phyloP scores from a whole-genome alignment of 2,888 invertebrate genomes.

The Chrysolina haemoptera region DNA sequence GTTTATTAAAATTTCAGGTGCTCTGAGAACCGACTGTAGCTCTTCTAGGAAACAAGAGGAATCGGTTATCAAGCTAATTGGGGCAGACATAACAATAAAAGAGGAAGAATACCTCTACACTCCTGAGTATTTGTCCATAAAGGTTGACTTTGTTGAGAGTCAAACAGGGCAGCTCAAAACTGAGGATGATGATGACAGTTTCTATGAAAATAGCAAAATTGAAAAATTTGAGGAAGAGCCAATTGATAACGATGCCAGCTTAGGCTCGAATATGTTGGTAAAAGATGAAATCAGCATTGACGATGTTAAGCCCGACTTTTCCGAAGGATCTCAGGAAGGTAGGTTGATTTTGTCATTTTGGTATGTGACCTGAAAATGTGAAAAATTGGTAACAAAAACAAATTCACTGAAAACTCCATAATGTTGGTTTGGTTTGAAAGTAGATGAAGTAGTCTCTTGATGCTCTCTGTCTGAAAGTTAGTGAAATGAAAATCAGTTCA shows the following conservation, averaged over 20 bases:
- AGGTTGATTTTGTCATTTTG: not conserved
- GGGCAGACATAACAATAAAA: not conserved
- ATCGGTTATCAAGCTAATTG: too few relatives aligned
- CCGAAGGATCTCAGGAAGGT: not conserved
- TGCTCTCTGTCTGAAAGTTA: too few relatives aligned
- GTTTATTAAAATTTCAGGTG: too few relatives aligned
- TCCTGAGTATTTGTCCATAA: not conserved
- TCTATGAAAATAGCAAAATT: not conserved
- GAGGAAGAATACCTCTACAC: not conserved
- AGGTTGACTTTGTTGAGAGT: not conserved
- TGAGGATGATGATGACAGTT: not conserved
- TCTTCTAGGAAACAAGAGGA: too few relatives aligned
- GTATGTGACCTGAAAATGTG: too few relatives aligned
- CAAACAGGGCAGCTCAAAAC: not conserved
- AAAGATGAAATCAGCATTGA: not conserved
- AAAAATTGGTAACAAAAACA: too few relatives aligned
- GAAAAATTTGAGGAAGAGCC: not conserved
- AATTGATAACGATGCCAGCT: not conserved
- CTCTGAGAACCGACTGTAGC: too few relatives aligned
- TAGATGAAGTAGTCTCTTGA: too few relatives aligned
- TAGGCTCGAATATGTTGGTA: not conserved
- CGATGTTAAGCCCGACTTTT: not conserved
- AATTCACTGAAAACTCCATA: too few relatives aligned
- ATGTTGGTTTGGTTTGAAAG: too few relatives aligned
- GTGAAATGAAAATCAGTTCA: too few relatives aligned